Evolutionary conservation across 2,113 vertebrate species (phyloP).

Genomic region (Labeo rohita): DNA sequence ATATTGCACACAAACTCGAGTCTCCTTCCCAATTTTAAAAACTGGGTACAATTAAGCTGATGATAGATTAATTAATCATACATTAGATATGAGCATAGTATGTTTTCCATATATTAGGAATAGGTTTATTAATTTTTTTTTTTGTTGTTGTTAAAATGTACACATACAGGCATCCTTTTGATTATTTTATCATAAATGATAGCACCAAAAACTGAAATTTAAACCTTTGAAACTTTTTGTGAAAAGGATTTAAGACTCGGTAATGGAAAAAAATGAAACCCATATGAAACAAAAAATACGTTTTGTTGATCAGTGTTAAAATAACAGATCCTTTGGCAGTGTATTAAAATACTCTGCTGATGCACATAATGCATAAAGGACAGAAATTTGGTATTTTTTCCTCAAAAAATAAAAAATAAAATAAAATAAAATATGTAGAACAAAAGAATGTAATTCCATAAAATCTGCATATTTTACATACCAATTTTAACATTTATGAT

Average conservation of each 20-base stretch:
- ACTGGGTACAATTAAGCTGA: background rate
- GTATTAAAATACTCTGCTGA: background rate
- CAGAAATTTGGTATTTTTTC: no score
- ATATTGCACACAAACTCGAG: background rate
- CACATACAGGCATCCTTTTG: slow-evolving; percentile 68
- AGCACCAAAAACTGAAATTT: slow-evolving; percentile 81
- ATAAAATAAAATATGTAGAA: no score
- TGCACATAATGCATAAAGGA: background rate
- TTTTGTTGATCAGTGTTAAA: slow-evolving; percentile 7
- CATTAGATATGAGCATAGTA: background rate
- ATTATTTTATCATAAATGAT: slow-evolving; percentile 71
- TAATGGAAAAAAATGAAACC: slow-evolving; percentile 33
- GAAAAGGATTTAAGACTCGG: slow-evolving; percentile 51
- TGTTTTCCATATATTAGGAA: background rate
- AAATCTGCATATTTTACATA: background rate
- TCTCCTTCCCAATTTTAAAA: no score
- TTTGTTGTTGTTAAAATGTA: slow-evolving; percentile 80
- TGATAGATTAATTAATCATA: background rate
- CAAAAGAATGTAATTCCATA: background rate
- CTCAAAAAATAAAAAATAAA: no score
- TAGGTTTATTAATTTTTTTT: slow-evolving; percentile 59
- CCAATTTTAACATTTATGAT: background rate
- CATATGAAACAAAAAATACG: background rate
- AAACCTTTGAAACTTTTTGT: slow-evolving; percentile 51
- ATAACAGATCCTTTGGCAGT: background rate